Conservation (phyloP, 1,140 invertebrate species). For the Philotrypesis tridentata region DNA sequence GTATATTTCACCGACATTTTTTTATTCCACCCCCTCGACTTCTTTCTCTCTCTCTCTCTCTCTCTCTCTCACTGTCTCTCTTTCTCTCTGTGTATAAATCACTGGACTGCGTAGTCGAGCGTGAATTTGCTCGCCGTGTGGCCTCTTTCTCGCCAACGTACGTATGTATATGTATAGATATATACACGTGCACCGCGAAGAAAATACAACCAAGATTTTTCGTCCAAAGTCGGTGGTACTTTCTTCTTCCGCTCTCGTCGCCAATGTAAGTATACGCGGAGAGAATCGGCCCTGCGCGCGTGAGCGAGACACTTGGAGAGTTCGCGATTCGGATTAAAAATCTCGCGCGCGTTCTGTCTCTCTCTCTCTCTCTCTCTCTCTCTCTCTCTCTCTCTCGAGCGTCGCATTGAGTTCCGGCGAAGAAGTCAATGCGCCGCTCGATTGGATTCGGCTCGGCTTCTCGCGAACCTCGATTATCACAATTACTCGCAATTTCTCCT, state of each 20-base stretch:
- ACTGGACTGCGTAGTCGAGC: constrained; percentile 27
- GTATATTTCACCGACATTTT: constrained; percentile 31
- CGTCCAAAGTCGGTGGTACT: constrained; percentile 30
- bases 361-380: too few relatives aligned
- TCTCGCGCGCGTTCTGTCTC: too few relatives aligned
- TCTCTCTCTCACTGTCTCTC: too few relatives aligned
- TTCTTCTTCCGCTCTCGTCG: constrained; percentile 13
- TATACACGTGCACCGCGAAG: constrained; percentile 2
- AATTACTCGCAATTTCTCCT: not conserved
- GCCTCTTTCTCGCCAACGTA: too few relatives aligned
- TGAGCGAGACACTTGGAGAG: not conserved
- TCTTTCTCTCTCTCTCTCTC: too few relatives aligned
- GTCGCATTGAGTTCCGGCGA: not conserved
- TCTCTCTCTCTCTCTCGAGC: not conserved
- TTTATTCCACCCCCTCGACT: not conserved
- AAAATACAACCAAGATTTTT: constrained; percentile 45
- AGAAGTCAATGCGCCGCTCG: not conserved
- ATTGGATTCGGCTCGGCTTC: not conserved
- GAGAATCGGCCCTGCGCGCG: not conserved
- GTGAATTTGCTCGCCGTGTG: not conserved
- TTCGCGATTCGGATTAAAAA: not conserved
- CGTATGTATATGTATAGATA: too few relatives aligned
- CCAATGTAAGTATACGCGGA: not conserved
- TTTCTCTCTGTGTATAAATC: constrained; percentile 19
- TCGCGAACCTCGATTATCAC: not conserved